Conservation (phyloP, 2,113 vertebrate species). For the Henicopernis longicauda region DNA sequence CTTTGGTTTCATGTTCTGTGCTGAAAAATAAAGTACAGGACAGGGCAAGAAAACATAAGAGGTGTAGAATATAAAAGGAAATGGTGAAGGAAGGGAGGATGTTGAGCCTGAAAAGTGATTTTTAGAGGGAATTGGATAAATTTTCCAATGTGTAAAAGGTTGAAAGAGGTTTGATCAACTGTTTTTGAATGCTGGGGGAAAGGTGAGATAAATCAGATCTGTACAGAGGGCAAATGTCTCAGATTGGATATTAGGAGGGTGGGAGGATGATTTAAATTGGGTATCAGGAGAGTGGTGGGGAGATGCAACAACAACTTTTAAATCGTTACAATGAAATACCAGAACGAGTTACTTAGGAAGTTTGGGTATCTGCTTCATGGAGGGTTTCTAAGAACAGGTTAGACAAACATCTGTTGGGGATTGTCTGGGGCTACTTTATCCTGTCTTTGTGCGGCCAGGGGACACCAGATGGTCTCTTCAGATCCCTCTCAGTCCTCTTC, state of each 20-base stretch:
- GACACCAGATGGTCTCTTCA: constrained; percentile 34
- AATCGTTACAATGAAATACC: background rate
- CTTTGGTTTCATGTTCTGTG: background rate
- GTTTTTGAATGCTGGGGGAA: background rate
- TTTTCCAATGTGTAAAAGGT: background rate
- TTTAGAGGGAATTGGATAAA: background rate
- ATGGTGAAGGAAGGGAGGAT: background rate
- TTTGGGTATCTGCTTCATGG: background rate
- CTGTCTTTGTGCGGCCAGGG: background rate
- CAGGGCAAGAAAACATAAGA: background rate
- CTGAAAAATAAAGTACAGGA: background rate
- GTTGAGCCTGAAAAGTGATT: background rate
- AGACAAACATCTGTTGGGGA: constrained; percentile 53
- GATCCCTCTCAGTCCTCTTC: background rate
- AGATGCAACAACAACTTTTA: background rate
- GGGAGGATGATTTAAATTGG: background rate
- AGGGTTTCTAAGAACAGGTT: constrained; percentile 47
- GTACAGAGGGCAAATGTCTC: background rate
- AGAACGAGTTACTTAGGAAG: constrained; percentile 6
- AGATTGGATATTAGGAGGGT: background rate
- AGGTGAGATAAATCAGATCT: background rate
- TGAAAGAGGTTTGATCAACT: background rate
- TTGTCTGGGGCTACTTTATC: constrained; percentile 50
- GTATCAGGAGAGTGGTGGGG: background rate
- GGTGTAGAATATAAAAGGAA: background rate